Evolutionary conservation across 2,888 invertebrate species (phyloP).

Genomic region (Phaedon cochleariae): DNA sequence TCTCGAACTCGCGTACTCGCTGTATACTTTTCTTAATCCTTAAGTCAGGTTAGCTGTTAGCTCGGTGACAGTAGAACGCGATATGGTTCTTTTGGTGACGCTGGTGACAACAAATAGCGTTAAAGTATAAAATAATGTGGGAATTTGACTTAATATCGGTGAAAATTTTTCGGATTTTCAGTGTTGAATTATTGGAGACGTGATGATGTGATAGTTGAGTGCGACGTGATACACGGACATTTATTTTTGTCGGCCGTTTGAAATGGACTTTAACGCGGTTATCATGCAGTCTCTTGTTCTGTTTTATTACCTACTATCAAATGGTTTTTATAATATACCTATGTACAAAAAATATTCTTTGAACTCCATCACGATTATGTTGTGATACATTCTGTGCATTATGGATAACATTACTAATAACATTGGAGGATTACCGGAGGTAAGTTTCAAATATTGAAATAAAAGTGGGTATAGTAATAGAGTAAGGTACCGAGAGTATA

Average conservation of each 20-base stretch:
- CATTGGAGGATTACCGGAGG: conserved; percentile 58
- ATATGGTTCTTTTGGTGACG: conserved; percentile 30
- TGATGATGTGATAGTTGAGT: conserved; percentile 5
- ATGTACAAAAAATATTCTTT: background rate
- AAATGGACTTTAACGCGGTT: conserved; percentile 3
- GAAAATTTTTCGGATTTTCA: background rate
- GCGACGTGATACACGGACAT: conserved; percentile 17
- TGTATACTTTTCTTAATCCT: conserved; percentile 48
- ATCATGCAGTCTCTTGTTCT: no score
- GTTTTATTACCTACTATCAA: no score
- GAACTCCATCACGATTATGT: conserved; percentile 23
- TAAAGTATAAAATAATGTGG: conserved; percentile 29
- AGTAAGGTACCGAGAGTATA: no score
- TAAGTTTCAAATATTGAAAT: conserved; percentile 39
- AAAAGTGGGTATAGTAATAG: no score
- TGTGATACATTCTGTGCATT: conserved; percentile 37
- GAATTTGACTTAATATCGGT: conserved; percentile 27
- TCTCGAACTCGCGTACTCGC: conserved; percentile 18
- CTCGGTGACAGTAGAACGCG: conserved; percentile 34
- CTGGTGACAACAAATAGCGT: conserved; percentile 30
- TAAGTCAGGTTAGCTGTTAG: conserved; percentile 49
- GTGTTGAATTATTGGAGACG: conserved; percentile 3
- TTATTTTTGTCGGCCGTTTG: conserved; percentile 10
- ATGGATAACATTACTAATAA: conserved; percentile 59
- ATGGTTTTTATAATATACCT: background rate